Conservation (phyloP, 2,113 vertebrate species). For the Eclectus roratus region DNA sequence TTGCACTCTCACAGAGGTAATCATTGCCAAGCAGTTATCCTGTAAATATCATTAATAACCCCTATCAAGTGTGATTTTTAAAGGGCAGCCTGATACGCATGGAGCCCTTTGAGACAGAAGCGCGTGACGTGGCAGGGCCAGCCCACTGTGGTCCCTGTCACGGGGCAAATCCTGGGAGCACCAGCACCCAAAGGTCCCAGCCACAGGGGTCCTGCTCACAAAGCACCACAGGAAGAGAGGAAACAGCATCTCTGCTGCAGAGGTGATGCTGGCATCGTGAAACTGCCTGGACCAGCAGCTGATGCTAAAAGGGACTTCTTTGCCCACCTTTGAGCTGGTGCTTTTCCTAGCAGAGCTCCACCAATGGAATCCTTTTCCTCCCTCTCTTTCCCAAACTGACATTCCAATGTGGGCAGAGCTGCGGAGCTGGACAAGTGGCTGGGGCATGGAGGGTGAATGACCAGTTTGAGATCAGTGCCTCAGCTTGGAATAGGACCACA, state of each 20-base stretch:
- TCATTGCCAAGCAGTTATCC: conserved; percentile 42
- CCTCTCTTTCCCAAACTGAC: neutral
- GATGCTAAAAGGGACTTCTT: neutral
- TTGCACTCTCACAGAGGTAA: conserved; percentile 17
- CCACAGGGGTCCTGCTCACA: neutral
- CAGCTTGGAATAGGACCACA: neutral
- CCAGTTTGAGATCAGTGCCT: neutral
- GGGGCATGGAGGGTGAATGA: neutral
- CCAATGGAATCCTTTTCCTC: no score
- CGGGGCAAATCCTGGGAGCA: neutral
- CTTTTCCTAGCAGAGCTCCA: neutral
- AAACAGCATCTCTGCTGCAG: neutral
- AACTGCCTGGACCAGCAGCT: neutral
- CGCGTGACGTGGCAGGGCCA: neutral
- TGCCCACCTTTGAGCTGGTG: neutral
- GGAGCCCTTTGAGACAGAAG: conserved; percentile 5
- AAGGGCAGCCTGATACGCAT: neutral
- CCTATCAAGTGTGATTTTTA: neutral
- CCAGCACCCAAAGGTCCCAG: neutral
- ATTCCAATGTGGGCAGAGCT: neutral
- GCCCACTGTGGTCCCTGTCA: neutral
- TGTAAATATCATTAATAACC: conserved; percentile 58
- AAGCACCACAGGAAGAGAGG: neutral
- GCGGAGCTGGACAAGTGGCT: neutral
- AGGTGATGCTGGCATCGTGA: neutral